Conservation (phyloP, 2,888 invertebrate species). For the Phaonia tiefii region DNA sequence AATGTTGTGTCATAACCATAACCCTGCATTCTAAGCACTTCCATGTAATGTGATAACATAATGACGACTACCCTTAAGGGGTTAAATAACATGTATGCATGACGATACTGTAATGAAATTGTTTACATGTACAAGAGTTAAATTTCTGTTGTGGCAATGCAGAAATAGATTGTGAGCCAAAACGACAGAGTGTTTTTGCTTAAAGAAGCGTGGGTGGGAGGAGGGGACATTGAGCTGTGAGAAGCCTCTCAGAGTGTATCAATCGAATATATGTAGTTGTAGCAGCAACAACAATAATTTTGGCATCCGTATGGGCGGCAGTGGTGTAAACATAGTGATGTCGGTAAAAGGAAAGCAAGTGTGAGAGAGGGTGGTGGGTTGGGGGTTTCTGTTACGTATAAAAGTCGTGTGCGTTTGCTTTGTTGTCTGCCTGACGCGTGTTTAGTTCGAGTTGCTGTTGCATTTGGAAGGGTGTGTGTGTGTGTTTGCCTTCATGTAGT, state of each 20-base stretch:
- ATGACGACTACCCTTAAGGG: background rate
- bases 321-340: no score
- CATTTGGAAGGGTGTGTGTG: no score
- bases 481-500: no score
- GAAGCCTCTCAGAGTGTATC: no score
- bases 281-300: background rate
- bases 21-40: no score
- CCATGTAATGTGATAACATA: background rate
- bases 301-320: no score
- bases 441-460: constrained; percentile 43
- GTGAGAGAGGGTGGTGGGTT: no score
- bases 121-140: background rate
- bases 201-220: background rate
- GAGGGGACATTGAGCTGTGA: no score
- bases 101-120: constrained; percentile 2
- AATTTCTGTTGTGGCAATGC: constrained; percentile 1
- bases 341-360: no score
- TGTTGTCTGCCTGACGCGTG: constrained; percentile 7
- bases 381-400: constrained; percentile 13
- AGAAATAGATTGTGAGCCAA: constrained; percentile 27
- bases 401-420: constrained; percentile 4
- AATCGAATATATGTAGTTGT: no score
- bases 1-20: no score
- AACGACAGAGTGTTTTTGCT: background rate
- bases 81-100: constrained; percentile 1